Conservation (phyloP, 2,797 vertebrate genomes). For the Vireo griseus region DNA sequence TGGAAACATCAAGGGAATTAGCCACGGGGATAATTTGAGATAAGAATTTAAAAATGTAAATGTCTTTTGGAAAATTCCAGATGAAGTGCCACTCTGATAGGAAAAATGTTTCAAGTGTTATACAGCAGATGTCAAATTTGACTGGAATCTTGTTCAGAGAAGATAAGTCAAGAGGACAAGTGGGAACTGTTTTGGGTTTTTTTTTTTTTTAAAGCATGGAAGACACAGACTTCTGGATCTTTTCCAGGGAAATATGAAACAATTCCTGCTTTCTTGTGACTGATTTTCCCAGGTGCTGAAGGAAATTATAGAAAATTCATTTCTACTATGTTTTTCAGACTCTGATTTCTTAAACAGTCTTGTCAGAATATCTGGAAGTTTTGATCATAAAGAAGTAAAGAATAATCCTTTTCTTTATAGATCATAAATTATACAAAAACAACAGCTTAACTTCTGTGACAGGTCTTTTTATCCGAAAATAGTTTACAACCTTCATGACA, state of each 20-base stretch:
- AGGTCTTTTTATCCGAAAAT: background rate
- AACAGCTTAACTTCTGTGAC: background rate
- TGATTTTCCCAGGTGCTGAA: background rate
- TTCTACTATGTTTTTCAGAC: background rate
- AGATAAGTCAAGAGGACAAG: background rate
- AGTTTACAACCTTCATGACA: background rate
- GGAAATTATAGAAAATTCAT: background rate
- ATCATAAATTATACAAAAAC: background rate
- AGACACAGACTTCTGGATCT: background rate
- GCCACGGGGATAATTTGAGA: background rate
- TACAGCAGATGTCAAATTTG: background rate
- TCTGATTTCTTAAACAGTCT: background rate
- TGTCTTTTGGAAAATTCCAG: background rate
- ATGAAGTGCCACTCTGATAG: background rate
- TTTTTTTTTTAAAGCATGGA: background rate
- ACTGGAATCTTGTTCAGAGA: background rate
- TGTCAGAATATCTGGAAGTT: background rate
- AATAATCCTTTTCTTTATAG: background rate
- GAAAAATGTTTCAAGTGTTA: background rate
- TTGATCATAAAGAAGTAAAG: background rate
- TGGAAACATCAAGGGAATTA: background rate
- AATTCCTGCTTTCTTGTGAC: background rate
- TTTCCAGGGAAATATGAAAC: background rate
- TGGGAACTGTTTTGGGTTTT: background rate
- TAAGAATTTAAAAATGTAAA: background rate